These are phyloP conservation scores for Neoseiulus cucumeris DNA, from an alignment of 1,140 invertebrate species.

Conservation along the genomic window DNA sequence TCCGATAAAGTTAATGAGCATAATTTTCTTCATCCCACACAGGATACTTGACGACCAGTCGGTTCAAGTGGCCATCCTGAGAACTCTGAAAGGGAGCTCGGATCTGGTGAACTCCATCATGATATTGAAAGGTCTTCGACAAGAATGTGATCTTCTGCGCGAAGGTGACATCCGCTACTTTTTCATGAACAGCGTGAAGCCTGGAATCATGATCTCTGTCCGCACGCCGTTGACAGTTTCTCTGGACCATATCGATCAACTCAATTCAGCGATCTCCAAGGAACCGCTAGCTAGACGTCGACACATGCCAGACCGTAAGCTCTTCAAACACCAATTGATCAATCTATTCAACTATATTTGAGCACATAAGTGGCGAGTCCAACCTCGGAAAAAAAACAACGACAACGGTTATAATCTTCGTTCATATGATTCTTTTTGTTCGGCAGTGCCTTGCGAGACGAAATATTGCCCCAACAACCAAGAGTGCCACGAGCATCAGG, in stretches of 20 bases:
- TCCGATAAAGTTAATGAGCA: too few species aligned
- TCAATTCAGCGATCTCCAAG: background rate
- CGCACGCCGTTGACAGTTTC: background rate
- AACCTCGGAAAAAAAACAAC: too few species aligned
- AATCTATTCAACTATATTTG: too few species aligned
- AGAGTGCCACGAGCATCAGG: constrained; percentile 3
- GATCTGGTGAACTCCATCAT: background rate
- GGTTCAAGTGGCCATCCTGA: background rate
- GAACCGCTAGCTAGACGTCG: background rate
- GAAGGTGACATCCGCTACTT: background rate
- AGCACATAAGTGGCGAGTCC: too few species aligned
- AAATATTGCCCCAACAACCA: constrained; percentile 6
- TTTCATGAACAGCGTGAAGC: background rate
- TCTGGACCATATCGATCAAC: background rate
- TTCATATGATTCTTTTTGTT: too few species aligned
- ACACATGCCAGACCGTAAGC: background rate
- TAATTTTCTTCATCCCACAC: background rate
- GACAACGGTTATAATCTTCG: too few species aligned
- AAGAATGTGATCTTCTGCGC: background rate
- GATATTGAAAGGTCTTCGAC: background rate
- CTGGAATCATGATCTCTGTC: background rate
- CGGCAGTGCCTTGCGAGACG: background rate
- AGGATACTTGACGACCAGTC: background rate
- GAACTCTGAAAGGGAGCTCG: background rate
- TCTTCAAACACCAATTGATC: too few species aligned